Percentiles rank a stretch among this genome's conserved stretches.
Conservation (phyloP, 2,888 invertebrate species). For the Lypha dubia region DNA sequence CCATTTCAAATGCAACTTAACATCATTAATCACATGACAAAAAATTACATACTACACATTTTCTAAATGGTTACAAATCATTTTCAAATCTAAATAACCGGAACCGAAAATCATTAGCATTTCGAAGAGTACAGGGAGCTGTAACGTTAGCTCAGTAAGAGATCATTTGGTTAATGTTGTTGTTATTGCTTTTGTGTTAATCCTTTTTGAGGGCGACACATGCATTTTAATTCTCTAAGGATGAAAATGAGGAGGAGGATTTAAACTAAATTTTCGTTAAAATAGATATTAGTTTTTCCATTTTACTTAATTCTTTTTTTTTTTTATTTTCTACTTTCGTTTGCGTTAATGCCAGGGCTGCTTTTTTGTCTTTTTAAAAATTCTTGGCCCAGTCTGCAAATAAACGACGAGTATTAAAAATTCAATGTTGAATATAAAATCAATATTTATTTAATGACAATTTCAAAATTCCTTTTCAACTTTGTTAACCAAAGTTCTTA, state of each 20-base stretch:
- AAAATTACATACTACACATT: slow-evolving; percentile 54
- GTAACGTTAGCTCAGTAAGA: slow-evolving; percentile 63
- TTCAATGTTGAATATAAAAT: slow-evolving; percentile 64
- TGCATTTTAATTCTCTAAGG: slow-evolving; percentile 3
- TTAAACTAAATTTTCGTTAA: slow-evolving; percentile 17
- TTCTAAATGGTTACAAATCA: slow-evolving; percentile 64
- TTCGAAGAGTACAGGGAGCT: slow-evolving; percentile 33
- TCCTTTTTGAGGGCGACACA: slow-evolving; percentile 61
- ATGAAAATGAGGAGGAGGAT: slow-evolving; percentile 8
- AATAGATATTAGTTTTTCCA: not conserved
- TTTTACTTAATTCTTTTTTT: not conserved
- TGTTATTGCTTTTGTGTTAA: no score
- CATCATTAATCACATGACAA: slow-evolving; percentile 68
- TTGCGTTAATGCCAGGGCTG: no score
- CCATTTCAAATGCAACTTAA: slow-evolving; percentile 28
- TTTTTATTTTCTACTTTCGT: slow-evolving; percentile 8
- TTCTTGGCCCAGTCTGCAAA: not conserved
- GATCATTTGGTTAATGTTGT: no score
- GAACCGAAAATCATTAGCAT: slow-evolving; percentile 78
- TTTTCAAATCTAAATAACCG: slow-evolving; percentile 72
- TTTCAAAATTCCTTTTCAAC: not conserved
- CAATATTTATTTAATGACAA: slow-evolving; percentile 66
- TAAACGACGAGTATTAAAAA: slow-evolving; percentile 21
- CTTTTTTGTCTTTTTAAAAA: slow-evolving; percentile 13
- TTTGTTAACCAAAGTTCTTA: slow-evolving; percentile 7